Percentiles rank a stretch among this genome's conserved stretches.
These are phyloP conservation scores for Hirtodrosophila cameraria DNA, from an alignment of 2,888 invertebrate genomes.

Conservation along the genomic window DNA sequence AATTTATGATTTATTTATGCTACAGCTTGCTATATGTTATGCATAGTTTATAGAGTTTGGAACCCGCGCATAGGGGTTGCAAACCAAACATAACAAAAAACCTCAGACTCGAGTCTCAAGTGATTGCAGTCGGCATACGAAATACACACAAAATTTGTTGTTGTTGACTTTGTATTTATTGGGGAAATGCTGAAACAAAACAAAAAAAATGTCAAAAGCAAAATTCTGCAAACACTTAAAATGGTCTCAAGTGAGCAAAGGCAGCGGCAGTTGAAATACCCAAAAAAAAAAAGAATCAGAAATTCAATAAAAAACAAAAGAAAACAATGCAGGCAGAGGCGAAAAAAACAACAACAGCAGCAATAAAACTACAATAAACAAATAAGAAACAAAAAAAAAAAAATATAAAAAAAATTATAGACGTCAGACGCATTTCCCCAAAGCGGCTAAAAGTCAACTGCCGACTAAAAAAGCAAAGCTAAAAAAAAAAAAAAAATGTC, in stretches of 20 bases:
- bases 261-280: constrained; percentile 19
- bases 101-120: constrained; percentile 24
- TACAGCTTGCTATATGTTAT: background rate
- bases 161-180: constrained; percentile 5
- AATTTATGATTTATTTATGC: too few species aligned
- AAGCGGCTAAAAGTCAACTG: constrained; percentile 63
- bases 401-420: constrained; percentile 28
- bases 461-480: constrained; percentile 42
- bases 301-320: constrained; percentile 37
- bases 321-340: constrained; percentile 4
- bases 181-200: constrained; percentile 24
- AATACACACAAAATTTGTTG: constrained; percentile 31
- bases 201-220: constrained; percentile 59
- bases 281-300: constrained; percentile 26
- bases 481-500: constrained; percentile 39
- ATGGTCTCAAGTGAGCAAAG: constrained; percentile 69
- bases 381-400: constrained; percentile 27
- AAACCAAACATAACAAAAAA: constrained; percentile 17
- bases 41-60: constrained; percentile 5
- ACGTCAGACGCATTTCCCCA: constrained; percentile 47
- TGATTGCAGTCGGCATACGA: constrained; percentile 36
- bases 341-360: constrained; percentile 14
- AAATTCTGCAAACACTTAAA: constrained; percentile 72
- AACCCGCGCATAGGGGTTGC: constrained; percentile 2
- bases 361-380: constrained; percentile 24